A percentile compares a stretch with the other conserved stretches of the same genome.
These are phyloP conservation scores for Pelodiscus sinensis DNA, from an alignment of 2,113 vertebrate species.

Conservation along the genomic window DNA sequence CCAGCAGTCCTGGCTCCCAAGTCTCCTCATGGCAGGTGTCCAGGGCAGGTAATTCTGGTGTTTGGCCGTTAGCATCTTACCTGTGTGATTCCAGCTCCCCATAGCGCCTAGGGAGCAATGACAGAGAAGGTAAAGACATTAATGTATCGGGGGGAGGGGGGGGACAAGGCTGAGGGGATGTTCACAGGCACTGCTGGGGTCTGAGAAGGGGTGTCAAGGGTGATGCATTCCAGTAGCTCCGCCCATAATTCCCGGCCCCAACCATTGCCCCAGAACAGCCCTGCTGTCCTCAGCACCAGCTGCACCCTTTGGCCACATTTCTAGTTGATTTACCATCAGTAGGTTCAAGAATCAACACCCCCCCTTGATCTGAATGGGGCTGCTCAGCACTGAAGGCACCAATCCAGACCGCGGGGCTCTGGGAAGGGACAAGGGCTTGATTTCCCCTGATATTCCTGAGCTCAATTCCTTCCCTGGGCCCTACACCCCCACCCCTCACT, in stretches of 20 bases:
- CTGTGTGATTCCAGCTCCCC: neutral
- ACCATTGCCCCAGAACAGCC: neutral
- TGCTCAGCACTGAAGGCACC: neutral
- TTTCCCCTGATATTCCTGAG: neutral
- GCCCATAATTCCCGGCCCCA: neutral
- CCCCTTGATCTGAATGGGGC: neutral
- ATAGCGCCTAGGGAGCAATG: neutral
- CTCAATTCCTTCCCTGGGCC: neutral
- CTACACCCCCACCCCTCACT: neutral
- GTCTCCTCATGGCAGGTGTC: neutral
- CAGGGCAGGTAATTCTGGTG: neutral
- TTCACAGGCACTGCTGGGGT: neutral
- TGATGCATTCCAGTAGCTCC: neutral
- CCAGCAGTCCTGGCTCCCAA: neutral
- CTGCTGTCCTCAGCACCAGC: neutral
- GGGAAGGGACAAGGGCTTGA: neutral
- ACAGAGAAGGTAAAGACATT: neutral
- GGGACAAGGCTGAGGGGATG: neutral
- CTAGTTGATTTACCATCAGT: too few relatives aligned
- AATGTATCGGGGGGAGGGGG: neutral
- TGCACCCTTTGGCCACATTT: too few relatives aligned
- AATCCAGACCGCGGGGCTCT: neutral
- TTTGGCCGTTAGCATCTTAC: neutral
- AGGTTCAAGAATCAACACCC: neutral
- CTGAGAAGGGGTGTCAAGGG: neutral